Evolutionary conservation across 2,113 vertebrate genomes (phyloP).

Genomic region (Saimiri boliviensis): DNA sequence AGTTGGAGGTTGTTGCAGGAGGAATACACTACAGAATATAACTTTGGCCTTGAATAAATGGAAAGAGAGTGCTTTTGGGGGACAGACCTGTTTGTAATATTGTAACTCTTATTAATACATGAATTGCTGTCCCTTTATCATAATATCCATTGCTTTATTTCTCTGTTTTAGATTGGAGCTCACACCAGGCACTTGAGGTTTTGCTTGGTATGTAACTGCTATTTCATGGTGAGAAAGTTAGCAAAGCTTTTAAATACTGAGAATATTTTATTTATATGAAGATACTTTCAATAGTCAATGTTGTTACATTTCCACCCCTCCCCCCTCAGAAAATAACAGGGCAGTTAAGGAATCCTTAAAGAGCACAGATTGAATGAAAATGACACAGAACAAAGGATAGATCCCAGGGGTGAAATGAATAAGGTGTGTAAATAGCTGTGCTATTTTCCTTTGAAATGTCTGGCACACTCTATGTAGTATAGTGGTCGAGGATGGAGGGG

Average conservation of each 20-base stretch:
- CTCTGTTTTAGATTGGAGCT: neutral
- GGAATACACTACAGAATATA: neutral
- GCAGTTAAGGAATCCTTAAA: conserved; percentile 51
- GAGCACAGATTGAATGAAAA: conserved; percentile 41
- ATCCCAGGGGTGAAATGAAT: conserved; percentile 42
- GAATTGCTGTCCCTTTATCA: neutral
- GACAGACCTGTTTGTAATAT: neutral
- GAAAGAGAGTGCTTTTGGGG: neutral
- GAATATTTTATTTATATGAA: neutral
- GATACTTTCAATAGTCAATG: neutral
- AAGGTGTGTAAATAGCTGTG: conserved; percentile 53
- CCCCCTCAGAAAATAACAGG: neutral
- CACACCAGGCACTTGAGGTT: neutral
- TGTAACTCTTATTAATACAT: neutral
- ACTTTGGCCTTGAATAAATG: neutral
- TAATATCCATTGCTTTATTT: neutral
- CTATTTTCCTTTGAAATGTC: conserved; percentile 61
- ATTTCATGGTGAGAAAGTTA: conserved; percentile 7
- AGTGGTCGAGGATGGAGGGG: accelerated
- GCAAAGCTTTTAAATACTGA: conserved; percentile 23
- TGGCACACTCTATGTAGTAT: neutral
- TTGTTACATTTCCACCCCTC: neutral
- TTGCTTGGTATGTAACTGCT: neutral
- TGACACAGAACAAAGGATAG: conserved; percentile 56
- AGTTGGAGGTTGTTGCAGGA: neutral